Evolutionary conservation across 2,113 vertebrate genomes (phyloP).

Genomic region (Apus apus): DNA sequence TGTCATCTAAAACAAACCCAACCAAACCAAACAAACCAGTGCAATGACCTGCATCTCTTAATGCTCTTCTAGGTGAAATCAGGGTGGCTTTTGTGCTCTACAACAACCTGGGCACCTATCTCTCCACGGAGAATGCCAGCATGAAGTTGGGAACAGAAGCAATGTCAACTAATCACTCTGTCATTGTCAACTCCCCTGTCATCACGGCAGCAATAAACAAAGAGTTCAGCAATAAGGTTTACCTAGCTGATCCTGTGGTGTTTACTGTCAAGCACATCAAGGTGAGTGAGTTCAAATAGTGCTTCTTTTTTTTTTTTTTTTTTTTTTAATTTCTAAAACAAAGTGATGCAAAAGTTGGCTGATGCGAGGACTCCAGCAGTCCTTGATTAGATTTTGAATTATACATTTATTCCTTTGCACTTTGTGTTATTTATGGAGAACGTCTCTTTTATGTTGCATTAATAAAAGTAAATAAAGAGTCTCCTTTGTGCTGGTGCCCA

Average conservation of each 20-base stretch:
- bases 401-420: conserved; percentile 21
- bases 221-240: conserved; percentile 95
- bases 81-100: conserved; percentile 96
- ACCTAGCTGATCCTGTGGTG: conserved; percentile 94
- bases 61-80: conserved; percentile 88
- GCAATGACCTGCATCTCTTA: background rate
- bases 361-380: background rate
- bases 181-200: conserved; percentile 96
- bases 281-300: conserved; percentile 74
- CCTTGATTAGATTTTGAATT: conserved; percentile 56
- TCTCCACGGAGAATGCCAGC: conserved; percentile 97
- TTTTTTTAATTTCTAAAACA: background rate
- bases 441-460: background rate
- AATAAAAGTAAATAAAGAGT: conserved; percentile 18
- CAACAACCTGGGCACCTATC: conserved; percentile 93
- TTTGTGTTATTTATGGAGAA: conserved; percentile 47
- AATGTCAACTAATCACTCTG: conserved; percentile 92
- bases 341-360: background rate
- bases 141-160: conserved; percentile 94
- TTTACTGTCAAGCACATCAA: conserved; percentile 95
- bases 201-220: conserved; percentile 98
- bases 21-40: too few species aligned
- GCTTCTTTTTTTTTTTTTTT: background rate
- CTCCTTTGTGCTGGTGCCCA: conserved; percentile 13
- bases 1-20: background rate